Percentiles rank a stretch among this genome's conserved stretches.
Conservation (phyloP, 2,797 vertebrate genomes). For the Sylvia borin region DNA sequence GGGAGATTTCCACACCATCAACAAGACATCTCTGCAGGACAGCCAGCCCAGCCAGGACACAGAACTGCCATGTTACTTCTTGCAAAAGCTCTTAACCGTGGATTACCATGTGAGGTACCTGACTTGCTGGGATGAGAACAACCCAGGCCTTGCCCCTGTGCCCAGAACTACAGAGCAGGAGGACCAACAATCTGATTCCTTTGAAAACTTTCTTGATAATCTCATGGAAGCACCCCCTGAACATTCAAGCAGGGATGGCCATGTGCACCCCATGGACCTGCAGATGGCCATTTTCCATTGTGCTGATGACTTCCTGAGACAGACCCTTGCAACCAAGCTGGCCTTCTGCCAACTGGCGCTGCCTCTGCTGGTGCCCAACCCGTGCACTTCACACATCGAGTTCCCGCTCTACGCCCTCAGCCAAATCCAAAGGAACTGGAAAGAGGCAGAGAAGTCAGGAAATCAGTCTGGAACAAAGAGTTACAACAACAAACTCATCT, state of each 20-base stretch:
- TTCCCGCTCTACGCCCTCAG: conserved; percentile 75
- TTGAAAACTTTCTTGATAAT: not conserved
- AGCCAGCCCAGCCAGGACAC: conserved; percentile 31
- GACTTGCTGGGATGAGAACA: not conserved
- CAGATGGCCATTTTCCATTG: conserved; percentile 81
- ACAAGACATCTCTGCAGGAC: conserved; percentile 8
- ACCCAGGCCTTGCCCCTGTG: accelerated
- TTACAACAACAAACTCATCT: too few species aligned
- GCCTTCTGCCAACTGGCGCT: conserved; percentile 79
- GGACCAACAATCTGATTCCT: accelerated
- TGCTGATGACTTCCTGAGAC: conserved; percentile 74
- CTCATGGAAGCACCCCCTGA: not conserved
- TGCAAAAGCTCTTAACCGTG: conserved; percentile 71
- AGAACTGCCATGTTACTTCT: conserved; percentile 55
- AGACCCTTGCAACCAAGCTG: conserved; percentile 75
- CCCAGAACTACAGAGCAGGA: not conserved
- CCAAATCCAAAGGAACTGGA: conserved; percentile 62
- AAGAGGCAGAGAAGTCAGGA: too few species aligned
- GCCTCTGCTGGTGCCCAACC: conserved; percentile 78
- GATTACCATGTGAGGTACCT: conserved; percentile 73
- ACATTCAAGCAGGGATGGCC: not conserved
- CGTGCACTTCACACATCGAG: conserved; percentile 56
- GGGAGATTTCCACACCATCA: conserved; percentile 52
- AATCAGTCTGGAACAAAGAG: too few species aligned
- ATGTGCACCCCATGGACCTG: conserved; percentile 77